Base-by-base conservation (phyloP, 2,888 invertebrate genomes). In the Rhagonycha fulva region DNA sequence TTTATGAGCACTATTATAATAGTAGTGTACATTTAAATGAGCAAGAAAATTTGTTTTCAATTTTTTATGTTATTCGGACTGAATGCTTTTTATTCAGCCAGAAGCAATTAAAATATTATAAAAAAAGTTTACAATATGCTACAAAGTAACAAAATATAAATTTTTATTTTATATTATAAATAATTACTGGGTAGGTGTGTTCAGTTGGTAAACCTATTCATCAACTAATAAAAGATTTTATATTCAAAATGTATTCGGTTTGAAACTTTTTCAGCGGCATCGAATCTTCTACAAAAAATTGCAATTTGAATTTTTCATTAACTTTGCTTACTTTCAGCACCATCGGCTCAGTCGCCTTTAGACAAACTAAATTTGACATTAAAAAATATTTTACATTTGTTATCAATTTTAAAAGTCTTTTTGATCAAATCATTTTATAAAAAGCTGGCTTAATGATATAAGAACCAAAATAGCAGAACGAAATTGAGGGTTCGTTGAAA, bases 401-500 rank as follows among this genome's bases (percentile, higher is more conserved):
- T 47, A 47, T 47, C 47, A 47, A 47, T 47, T 47, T 47, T n/a
- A 47, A 47, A 47, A 47, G 47, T 47, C 47, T 47, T 47, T 47
- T 47, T 47, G 47, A 47, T 47, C 47, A 47, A 47, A 47, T 23
- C 23, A 23, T 24, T 24, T 23, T 66, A 24, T 66, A 66, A 66
- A 23, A 23, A 24, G 14, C 26, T 24, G 14, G 23, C 26, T 66
- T 26, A 66, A 66, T 47, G 47, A 23, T 19, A 62, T 24, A 66
- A 66, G 63, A 66, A 66, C 24, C 63, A 66, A 66, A 66, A 66
- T 66, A 23, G 63, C 26, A 24, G 63, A 26, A 66, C 26, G 63
- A 66, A 63, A 66, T 66, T 66, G 63, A 66, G 63, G 63, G 63
- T 24, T 66, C 26, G 63, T 66, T 24, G 63, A 66, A 66, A 66